Percentiles rank a stretch among this genome's conserved stretches.
These are phyloP conservation scores for Aporophyla nigra DNA, from an alignment of 2,888 invertebrate genomes.

Conservation along the genomic window DNA sequence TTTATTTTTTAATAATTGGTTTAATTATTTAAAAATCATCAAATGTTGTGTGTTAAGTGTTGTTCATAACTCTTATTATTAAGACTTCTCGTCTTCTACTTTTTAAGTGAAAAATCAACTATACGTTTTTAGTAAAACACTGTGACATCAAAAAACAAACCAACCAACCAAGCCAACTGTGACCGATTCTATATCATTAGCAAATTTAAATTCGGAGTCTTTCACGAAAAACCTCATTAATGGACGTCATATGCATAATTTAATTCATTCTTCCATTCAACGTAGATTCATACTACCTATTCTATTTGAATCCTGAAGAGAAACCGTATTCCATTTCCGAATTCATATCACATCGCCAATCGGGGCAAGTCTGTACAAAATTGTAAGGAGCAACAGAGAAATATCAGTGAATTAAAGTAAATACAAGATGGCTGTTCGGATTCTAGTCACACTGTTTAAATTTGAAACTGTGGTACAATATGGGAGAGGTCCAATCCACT, in stretches of 20 bases:
- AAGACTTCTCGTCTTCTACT: not conserved
- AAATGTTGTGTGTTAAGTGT: not conserved
- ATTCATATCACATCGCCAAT: slow-evolving; percentile 62
- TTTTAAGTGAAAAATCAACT: not conserved
- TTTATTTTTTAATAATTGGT: no score
- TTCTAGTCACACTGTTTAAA: slow-evolving; percentile 80
- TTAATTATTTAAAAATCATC: not conserved
- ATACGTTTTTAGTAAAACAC: not conserved
- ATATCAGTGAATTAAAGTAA: slow-evolving; percentile 69
- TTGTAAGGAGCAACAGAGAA: slow-evolving; percentile 50
- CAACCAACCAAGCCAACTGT: not conserved
- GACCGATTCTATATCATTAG: slow-evolving; percentile 28
- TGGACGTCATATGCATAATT: slow-evolving; percentile 32
- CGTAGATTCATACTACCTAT: slow-evolving; percentile 25
- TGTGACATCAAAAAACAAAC: not conserved
- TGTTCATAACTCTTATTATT: not conserved
- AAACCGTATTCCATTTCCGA: slow-evolving; percentile 36
- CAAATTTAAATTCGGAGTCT: slow-evolving; percentile 28
- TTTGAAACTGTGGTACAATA: slow-evolving; percentile 80
- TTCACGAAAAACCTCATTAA: slow-evolving; percentile 22
- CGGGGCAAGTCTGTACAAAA: slow-evolving; percentile 41
- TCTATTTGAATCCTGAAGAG: slow-evolving; percentile 21
- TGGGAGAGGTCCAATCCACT: slow-evolving; percentile 80
- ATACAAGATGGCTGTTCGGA: slow-evolving; percentile 59
- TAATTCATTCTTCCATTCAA: slow-evolving; percentile 14